A percentile compares a stretch with the other conserved stretches of the same genome.
Conservation (phyloP, 2,113 vertebrate genomes). For the Daboia siamensis region DNA sequence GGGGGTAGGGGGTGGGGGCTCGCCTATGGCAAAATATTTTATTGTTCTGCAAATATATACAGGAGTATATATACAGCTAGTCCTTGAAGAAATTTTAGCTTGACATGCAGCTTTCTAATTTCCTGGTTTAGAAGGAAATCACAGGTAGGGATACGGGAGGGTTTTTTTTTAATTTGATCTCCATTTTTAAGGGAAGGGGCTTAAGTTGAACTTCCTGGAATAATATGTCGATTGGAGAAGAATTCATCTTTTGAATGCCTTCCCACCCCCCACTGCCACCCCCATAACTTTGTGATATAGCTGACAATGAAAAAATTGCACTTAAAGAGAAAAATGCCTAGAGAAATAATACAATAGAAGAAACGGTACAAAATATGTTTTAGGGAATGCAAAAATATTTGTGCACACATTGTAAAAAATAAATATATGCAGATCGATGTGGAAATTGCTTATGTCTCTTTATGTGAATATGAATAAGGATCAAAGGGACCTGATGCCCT, state of each 20-base stretch:
- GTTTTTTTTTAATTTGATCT: neutral
- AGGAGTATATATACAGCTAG: no score
- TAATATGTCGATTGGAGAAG: neutral
- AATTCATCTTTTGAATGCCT: neutral
- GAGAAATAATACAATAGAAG: neutral
- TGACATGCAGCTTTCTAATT: neutral
- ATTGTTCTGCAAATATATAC: neutral
- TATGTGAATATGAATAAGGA: neutral
- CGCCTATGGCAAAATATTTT: neutral
- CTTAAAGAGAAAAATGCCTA: neutral
- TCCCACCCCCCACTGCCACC: fast-evolving
- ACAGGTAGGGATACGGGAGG: neutral
- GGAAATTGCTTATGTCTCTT: neutral
- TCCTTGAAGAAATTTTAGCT: neutral
- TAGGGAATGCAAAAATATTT: neutral
- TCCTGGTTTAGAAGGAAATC: neutral
- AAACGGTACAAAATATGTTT: neutral
- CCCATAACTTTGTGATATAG: neutral
- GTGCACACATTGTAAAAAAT: neutral
- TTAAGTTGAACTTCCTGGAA: neutral
- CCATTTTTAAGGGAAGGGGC: neutral
- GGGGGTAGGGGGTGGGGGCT: neutral
- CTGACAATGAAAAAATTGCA: neutral
- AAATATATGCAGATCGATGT: neutral
- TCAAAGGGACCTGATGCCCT: neutral